Evolutionary conservation across 1,140 invertebrate species (phyloP).

Genomic region (Pomacea maculata): DNA sequence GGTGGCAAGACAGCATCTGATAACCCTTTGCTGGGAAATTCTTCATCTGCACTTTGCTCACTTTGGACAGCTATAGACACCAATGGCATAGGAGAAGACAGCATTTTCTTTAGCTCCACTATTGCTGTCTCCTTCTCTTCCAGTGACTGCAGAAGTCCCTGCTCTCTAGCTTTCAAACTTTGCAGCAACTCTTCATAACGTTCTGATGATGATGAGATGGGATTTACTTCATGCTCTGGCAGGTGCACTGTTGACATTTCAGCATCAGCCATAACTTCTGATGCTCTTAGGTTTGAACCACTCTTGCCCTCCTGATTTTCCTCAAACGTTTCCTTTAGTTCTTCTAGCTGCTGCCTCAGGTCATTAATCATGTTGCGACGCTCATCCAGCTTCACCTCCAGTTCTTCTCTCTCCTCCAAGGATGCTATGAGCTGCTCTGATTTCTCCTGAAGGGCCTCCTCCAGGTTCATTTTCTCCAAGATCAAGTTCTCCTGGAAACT

Average conservation of each 20-base stretch:
- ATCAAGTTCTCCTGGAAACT: constrained; percentile 10
- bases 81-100: too few species aligned
- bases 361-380: constrained; percentile 21
- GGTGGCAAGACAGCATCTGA: background rate
- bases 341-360: constrained; percentile 25
- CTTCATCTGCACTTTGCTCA: background rate
- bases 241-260: too few species aligned
- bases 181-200: constrained; percentile 24
- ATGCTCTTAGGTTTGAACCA: too few species aligned
- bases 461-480: constrained; percentile 24
- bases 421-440: constrained; percentile 10
- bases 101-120: too few species aligned
- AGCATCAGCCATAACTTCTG: too few species aligned
- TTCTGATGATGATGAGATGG: too few species aligned
- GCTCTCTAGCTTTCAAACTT: constrained; percentile 24
- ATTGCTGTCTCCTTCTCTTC: constrained; percentile 20
- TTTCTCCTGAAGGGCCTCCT: constrained; percentile 25
- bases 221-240: too few species aligned
- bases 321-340: constrained; percentile 2
- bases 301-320: too few species aligned
- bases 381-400: constrained; percentile 23
- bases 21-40: background rate
- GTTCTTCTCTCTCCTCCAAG: background rate
- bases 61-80: background rate
- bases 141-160: constrained; percentile 21